Conservation (phyloP, 2,888 invertebrate genomes). For the Cephonodes hylas region DNA sequence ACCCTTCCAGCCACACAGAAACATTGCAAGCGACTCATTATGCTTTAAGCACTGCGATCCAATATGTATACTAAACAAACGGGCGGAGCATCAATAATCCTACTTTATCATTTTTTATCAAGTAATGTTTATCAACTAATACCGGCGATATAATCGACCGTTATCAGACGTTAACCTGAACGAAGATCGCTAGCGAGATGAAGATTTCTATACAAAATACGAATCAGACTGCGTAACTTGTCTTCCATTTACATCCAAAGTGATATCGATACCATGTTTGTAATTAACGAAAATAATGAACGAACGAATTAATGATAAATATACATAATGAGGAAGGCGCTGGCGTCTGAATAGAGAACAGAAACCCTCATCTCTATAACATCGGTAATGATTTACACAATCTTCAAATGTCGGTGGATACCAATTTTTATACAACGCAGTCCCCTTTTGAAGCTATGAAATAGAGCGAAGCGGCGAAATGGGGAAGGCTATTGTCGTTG, state of each 20-base stretch:
- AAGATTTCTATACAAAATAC: neutral
- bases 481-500: slow-evolving; percentile 1
- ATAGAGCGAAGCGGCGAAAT: slow-evolving; percentile 2
- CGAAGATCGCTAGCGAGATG: slow-evolving; percentile 2
- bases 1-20: neutral
- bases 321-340: neutral
- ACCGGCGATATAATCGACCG: neutral
- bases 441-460: slow-evolving; percentile 1
- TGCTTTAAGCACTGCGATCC: slow-evolving; percentile 1
- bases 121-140: neutral
- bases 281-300: neutral
- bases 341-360: neutral
- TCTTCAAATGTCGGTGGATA: slow-evolving; percentile 5
- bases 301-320: neutral
- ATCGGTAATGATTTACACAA: neutral
- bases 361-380: neutral
- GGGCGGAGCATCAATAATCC: slow-evolving; percentile 6
- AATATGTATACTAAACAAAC: slow-evolving; percentile 1
- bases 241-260: neutral
- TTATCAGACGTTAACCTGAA: slow-evolving; percentile 6
- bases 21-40: slow-evolving; percentile 1
- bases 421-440: slow-evolving; percentile 1
- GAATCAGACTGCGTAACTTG: neutral
- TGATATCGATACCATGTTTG: neutral
- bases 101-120: neutral